These are phyloP conservation scores for Volucella zonaria DNA, from an alignment of 2,888 invertebrate genomes.

Conservation along the genomic window DNA sequence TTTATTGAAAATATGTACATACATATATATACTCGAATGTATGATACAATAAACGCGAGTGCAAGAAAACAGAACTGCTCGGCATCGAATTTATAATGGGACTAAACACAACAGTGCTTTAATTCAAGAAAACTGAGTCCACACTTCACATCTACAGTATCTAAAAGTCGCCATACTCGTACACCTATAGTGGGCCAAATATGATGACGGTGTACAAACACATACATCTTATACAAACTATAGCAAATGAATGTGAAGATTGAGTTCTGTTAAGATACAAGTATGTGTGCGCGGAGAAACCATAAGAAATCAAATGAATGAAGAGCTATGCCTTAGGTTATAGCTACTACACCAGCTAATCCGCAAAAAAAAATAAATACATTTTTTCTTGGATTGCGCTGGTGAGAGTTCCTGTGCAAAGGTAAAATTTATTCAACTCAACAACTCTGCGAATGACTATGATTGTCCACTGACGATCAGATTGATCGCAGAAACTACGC, in stretches of 20 bases:
- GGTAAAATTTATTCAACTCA: slow-evolving; percentile 43
- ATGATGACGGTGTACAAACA: slow-evolving; percentile 4
- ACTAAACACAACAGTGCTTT: slow-evolving; percentile 78
- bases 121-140: slow-evolving; percentile 74
- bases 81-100: slow-evolving; percentile 81
- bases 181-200: slow-evolving; percentile 20
- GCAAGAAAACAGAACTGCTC: slow-evolving; percentile 79
- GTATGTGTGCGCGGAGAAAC: slow-evolving; percentile 47
- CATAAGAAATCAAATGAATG: slow-evolving; percentile 70
- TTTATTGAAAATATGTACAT: slow-evolving; percentile 6
- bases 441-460: slow-evolving; percentile 60
- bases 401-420: slow-evolving; percentile 34
- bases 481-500: slow-evolving; percentile 67
- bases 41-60: slow-evolving; percentile 37
- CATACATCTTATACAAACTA: slow-evolving; percentile 14
- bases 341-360: slow-evolving; percentile 44
- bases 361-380: slow-evolving; percentile 56
- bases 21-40: slow-evolving; percentile 20
- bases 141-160: slow-evolving; percentile 20
- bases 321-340: slow-evolving; percentile 59
- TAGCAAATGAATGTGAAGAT: slow-evolving; percentile 13
- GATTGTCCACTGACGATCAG: slow-evolving; percentile 54
- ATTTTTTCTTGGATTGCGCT: slow-evolving; percentile 25
- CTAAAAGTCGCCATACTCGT: slow-evolving; percentile 38
- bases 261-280: slow-evolving; percentile 1